phyloP scores from a whole-genome alignment of 2,888 invertebrate species.

The Cenopis cana region DNA sequence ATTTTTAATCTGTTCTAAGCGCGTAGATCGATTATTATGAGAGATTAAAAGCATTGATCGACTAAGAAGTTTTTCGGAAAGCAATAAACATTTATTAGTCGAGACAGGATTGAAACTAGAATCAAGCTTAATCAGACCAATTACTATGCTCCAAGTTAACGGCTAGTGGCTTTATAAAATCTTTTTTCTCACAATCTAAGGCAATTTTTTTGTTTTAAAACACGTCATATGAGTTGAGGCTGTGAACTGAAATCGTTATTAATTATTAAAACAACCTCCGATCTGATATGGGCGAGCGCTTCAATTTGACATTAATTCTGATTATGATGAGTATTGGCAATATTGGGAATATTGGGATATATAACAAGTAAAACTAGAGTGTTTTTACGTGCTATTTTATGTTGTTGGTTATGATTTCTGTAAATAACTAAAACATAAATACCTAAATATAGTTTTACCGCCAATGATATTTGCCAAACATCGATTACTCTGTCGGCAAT shows the following conservation, averaged over 20 bases:
- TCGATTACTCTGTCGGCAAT: slow-evolving; percentile 12
- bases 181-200: slow-evolving; percentile 37
- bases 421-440: too few species aligned
- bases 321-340: neutral
- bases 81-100: slow-evolving; percentile 66
- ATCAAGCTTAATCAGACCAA: slow-evolving; percentile 61
- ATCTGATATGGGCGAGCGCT: neutral
- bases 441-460: neutral
- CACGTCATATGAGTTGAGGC: neutral
- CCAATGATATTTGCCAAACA: neutral
- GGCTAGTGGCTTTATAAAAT: slow-evolving; percentile 44
- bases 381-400: neutral
- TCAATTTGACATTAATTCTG: neutral
- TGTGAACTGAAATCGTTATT: slow-evolving; percentile 14
- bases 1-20: slow-evolving; percentile 79
- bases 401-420: neutral
- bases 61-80: slow-evolving; percentile 67
- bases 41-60: slow-evolving; percentile 78
- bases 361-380: neutral
- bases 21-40: slow-evolving; percentile 76
- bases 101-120: slow-evolving; percentile 58
- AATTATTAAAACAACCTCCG: slow-evolving; percentile 3
- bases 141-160: slow-evolving; percentile 56
- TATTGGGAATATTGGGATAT: too few species aligned
- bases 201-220: slow-evolving; percentile 27